Evolutionary conservation across 2,797 vertebrate genomes (phyloP).

Genomic region (Urosaurus nigricauda): DNA sequence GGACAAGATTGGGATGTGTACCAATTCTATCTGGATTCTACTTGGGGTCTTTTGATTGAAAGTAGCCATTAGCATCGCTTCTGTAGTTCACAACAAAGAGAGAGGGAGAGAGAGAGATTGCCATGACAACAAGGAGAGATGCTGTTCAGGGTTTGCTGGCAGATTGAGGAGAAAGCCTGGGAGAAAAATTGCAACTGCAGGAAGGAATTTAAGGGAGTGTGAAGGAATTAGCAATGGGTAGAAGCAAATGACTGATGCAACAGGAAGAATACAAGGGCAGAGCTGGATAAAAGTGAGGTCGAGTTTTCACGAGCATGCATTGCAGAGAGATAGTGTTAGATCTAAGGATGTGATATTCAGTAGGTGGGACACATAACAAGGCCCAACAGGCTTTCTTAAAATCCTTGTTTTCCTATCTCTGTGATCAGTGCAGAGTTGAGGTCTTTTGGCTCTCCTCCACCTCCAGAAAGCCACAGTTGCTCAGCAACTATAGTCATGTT

Average conservation of each 20-base stretch:
- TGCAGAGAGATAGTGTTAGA: not conserved
- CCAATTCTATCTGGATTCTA: not conserved
- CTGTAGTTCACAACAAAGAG: not conserved
- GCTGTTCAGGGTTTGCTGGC: not conserved
- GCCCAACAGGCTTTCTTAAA: not conserved
- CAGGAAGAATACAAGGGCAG: not conserved
- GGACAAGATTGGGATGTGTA: not conserved
- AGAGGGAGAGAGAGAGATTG: slow-evolving; percentile 23
- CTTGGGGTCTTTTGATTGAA: not conserved
- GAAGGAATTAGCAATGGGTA: slow-evolving; percentile 8
- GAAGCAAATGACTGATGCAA: not conserved
- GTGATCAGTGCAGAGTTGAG: not conserved
- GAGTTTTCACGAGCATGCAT: not conserved
- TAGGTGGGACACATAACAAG: not conserved
- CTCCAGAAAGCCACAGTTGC: not conserved
- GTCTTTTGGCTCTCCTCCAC: not conserved
- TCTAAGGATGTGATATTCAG: not conserved
- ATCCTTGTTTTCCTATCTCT: too few relatives aligned
- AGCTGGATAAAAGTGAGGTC: not conserved
- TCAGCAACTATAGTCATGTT: not conserved
- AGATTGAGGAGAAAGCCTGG: not conserved
- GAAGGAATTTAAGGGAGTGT: not conserved
- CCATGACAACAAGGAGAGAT: slow-evolving; percentile 40
- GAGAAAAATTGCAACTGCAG: not conserved
- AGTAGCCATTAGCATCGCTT: not conserved